phyloP scores from a whole-genome alignment of 2,888 invertebrate species.

The Adineta ricciae region DNA sequence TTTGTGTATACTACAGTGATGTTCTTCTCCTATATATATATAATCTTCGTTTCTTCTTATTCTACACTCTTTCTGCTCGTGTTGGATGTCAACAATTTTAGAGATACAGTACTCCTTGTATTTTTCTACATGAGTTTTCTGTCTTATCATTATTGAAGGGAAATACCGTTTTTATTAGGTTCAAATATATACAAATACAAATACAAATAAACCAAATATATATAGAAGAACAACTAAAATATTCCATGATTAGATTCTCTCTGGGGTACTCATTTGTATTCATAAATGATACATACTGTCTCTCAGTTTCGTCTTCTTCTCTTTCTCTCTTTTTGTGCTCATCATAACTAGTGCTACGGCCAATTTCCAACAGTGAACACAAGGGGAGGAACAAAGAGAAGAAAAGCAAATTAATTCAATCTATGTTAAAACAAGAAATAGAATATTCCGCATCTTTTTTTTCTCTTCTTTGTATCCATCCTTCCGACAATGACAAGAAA shows the following conservation, averaged over 20 bases:
- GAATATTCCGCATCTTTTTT: not conserved
- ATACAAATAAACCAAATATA: not conserved
- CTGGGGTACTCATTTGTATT: slow-evolving; percentile 6
- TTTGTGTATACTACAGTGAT: not conserved
- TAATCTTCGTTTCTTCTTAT: not conserved
- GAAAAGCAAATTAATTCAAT: slow-evolving; percentile 3
- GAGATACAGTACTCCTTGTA: not conserved
- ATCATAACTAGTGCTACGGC: not conserved
- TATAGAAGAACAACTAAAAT: not conserved
- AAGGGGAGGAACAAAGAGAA: not conserved
- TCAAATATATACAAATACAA: not conserved
- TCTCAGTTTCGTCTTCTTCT: not conserved
- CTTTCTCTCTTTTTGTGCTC: not conserved
- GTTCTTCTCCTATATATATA: not conserved
- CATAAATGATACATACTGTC: slow-evolving; percentile 9
- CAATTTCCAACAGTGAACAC: slow-evolving; percentile 7
- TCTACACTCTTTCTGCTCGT: not conserved
- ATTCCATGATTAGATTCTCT: slow-evolving; percentile 3
- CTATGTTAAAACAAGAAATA: not conserved
- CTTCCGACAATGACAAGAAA: not conserved
- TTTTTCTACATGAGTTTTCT: not conserved
- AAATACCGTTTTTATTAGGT: not conserved
- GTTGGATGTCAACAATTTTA: not conserved
- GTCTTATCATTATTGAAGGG: not conserved
- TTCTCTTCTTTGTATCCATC: not conserved